Evolutionary conservation across 2,888 invertebrate species (phyloP).

Genomic region (Lingula anatina): DNA sequence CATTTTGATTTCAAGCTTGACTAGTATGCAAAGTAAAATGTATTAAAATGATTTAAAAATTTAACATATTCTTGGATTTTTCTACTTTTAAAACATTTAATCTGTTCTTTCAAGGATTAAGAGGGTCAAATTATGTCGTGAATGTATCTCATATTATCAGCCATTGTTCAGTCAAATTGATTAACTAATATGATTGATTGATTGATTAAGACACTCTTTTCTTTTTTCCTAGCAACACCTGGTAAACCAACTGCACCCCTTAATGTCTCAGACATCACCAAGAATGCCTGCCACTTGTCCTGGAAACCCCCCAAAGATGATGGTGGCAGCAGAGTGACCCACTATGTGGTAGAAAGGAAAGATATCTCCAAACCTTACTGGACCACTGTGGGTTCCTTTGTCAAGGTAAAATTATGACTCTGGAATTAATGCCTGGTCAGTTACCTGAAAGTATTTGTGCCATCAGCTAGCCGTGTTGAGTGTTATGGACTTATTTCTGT

Average conservation of each 20-base stretch:
- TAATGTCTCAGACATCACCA: conserved; percentile 80
- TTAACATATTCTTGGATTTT: too few species aligned
- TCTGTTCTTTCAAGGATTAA: too few species aligned
- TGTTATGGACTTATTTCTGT: neutral
- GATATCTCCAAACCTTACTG: conserved; percentile 83
- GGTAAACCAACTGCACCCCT: conserved; percentile 93
- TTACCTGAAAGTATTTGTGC: neutral
- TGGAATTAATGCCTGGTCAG: neutral
- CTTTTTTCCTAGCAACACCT: conserved; percentile 65
- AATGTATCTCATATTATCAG: too few species aligned
- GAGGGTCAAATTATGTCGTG: too few species aligned
- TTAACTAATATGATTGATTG: too few species aligned
- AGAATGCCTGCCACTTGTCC: conserved; percentile 83
- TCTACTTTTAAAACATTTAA: too few species aligned
- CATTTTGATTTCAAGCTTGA: too few species aligned
- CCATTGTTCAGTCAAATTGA: too few species aligned
- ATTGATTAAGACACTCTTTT: conserved; percentile 56
- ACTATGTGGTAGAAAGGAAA: conserved; percentile 91
- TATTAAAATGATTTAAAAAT: too few species aligned
- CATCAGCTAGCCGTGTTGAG: neutral
- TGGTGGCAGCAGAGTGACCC: conserved; percentile 85
- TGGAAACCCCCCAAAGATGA: conserved; percentile 96
- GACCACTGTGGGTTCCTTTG: conserved; percentile 49
- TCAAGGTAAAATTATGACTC: conserved; percentile 31
- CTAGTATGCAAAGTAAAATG: too few species aligned